Base-by-base conservation (phyloP, 2,797 vertebrate species). In the Spinus pinus region DNA sequence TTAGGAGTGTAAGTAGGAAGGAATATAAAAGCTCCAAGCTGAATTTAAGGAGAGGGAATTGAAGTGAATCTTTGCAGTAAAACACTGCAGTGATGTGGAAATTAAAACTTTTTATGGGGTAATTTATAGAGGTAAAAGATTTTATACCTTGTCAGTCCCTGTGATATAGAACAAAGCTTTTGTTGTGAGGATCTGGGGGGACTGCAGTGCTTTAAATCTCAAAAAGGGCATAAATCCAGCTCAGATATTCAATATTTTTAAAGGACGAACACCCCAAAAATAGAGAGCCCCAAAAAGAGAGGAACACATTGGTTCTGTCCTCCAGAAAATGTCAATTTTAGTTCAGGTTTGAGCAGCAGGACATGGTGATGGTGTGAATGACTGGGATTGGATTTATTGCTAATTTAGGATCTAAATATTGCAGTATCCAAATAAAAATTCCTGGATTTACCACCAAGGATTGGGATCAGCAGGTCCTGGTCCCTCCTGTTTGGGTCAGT, bases 81-180 rank as follows among this genome's bases (percentile, higher is more conserved):
- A 96, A 50, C 58, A 77, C 70, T 61, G 57, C 61, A 37, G 65
- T 35, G 90, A 72, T 61, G 50, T 30, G 46, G 56, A 72, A 96
- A 96, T 96, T 92, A 95, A 81, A 96, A 96, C 71, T 65, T 90
- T 82, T 96, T 84, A 90, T 92, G 1, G 83, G 65, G 53, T 89
- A 60, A 96, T 96, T 94, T 91, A 72, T 92, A 41, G 23, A 31
- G 23, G 31, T 37, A 39, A 65, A 82, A 15, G 61, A 41, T 81
- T 93, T 96, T 88, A 82, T 66, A 15, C 14, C 69, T 81, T 69
- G 71, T 53, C 42, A 23, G 31, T 50, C 22, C 30, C 41, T 1
- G 9, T 70, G 57, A 78, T 69, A 27, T 20, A 51, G 39, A 66
- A 8, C 42, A 53, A 77, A 90, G 78, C 33, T 31, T 69, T 81